phyloP scores from a whole-genome alignment of 2,113 vertebrate species.

The Vanacampus margaritifer region DNA sequence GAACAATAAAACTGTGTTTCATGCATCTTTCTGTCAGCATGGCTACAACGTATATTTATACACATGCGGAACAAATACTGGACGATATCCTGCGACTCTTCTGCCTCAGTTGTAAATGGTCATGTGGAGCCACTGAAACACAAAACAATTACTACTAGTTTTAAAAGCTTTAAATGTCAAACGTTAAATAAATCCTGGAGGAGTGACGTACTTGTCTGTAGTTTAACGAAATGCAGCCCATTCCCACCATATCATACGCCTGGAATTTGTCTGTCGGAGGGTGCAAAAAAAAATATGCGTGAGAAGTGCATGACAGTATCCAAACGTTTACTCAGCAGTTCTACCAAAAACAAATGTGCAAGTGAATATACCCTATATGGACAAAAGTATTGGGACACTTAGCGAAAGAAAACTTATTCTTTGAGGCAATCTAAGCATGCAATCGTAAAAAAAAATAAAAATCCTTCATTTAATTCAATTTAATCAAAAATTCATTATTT shows the following conservation, averaged over 20 bases:
- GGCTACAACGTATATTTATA: neutral
- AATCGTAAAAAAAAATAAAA: neutral
- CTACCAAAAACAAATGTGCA: neutral
- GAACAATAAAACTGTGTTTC: neutral
- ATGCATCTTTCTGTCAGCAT: neutral
- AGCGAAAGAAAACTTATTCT: neutral
- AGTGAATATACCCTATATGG: neutral
- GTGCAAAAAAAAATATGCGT: neutral
- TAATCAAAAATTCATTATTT: neutral
- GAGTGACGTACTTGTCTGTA: conserved; percentile 65
- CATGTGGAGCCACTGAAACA: conserved; percentile 70
- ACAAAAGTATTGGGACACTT: neutral
- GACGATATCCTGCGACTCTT: neutral
- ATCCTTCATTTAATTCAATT: no score
- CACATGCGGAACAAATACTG: neutral
- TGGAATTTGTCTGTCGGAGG: conserved; percentile 66
- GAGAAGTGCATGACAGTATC: neutral
- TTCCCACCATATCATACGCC: conserved; percentile 55
- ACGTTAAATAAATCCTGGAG: no score
- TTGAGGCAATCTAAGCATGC: neutral
- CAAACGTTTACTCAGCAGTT: neutral
- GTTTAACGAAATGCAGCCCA: conserved; percentile 58
- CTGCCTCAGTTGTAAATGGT: conserved; percentile 72
- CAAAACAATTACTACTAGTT: conserved; percentile 19
- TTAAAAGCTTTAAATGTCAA: conserved; percentile 1